These are phyloP conservation scores for Sarotherodon lohbergeri DNA, from an alignment of 2,113 vertebrate species.

Conservation along the genomic window DNA sequence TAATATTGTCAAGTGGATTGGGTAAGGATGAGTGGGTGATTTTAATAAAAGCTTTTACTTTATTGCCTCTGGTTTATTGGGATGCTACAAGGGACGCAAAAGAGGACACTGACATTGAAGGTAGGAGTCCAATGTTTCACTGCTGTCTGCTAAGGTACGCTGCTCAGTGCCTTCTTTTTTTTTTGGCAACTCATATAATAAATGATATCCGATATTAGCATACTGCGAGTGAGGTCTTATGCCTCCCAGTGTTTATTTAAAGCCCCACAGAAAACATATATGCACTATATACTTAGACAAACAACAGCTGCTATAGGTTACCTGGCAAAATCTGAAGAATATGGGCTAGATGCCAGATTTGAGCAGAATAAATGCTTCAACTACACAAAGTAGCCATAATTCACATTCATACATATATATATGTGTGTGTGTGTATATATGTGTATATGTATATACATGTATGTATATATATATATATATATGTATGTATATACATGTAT, in stretches of 20 bases:
- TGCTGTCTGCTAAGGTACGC: background rate
- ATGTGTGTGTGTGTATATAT: too few relatives aligned
- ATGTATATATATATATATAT: accelerated
- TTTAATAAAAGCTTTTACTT: conserved; percentile 30
- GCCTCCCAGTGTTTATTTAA: accelerated
- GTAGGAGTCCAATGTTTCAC: background rate
- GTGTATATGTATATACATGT: accelerated
- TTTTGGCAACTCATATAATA: background rate
- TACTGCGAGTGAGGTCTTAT: background rate
- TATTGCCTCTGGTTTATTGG: conserved; percentile 12
- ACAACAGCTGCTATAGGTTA: background rate
- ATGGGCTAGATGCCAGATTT: accelerated
- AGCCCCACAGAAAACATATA: background rate
- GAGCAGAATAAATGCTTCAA: background rate
- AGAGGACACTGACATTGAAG: background rate
- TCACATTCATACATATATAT: background rate
- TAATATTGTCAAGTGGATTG: conserved; percentile 5
- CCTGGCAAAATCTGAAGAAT: background rate
- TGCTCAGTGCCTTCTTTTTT: background rate
- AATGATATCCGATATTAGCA: background rate
- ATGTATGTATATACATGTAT: accelerated
- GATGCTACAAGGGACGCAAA: background rate
- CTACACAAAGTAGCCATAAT: background rate
- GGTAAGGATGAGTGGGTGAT: background rate
- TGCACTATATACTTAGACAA: background rate